phyloP scores from a whole-genome alignment of 2,888 invertebrate genomes.

The Drosophila parthenogenetica region DNA sequence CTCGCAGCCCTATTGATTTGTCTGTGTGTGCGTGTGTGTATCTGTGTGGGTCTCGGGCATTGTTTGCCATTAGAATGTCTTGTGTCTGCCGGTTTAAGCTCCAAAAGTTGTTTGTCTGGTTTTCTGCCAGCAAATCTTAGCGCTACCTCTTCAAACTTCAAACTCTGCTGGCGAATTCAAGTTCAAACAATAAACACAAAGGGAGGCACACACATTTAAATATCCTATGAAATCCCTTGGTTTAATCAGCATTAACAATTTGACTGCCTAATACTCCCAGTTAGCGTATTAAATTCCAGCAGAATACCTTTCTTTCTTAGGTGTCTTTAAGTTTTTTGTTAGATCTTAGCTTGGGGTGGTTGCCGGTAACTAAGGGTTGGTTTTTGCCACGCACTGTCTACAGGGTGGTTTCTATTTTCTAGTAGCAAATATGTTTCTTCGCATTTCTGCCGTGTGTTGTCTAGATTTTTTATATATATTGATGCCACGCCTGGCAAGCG shows the following conservation, averaged over 20 bases:
- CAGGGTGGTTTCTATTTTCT: conserved; percentile 58
- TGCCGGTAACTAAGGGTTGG: conserved; percentile 58
- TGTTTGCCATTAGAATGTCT: conserved; percentile 74
- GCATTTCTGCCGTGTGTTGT: conserved; percentile 34
- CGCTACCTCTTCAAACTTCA: conserved; percentile 18
- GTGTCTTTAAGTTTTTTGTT: conserved; percentile 53
- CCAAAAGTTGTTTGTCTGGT: conserved; percentile 74
- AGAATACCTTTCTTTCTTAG: conserved; percentile 26
- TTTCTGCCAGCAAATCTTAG: conserved; percentile 37
- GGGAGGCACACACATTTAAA: not conserved
- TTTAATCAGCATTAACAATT: not conserved
- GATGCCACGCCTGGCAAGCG: conserved; percentile 60
- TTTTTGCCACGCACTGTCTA: conserved; percentile 35
- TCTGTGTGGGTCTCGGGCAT: conserved; percentile 45
- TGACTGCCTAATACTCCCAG: not conserved
- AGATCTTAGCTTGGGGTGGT: conserved; percentile 58
- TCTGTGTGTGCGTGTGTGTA: not conserved
- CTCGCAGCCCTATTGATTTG: conserved; percentile 23
- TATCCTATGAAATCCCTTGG: conserved; percentile 1
- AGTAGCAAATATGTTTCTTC: conserved; percentile 42
- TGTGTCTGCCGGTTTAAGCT: conserved; percentile 50
- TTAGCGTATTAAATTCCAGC: conserved; percentile 8
- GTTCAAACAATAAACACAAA: conserved; percentile 43
- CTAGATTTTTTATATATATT: conserved; percentile 62
- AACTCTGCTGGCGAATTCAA: conserved; percentile 63